Base-by-base conservation (phyloP, 1,140 invertebrate genomes). In the Drosophila nannoptera region DNA sequence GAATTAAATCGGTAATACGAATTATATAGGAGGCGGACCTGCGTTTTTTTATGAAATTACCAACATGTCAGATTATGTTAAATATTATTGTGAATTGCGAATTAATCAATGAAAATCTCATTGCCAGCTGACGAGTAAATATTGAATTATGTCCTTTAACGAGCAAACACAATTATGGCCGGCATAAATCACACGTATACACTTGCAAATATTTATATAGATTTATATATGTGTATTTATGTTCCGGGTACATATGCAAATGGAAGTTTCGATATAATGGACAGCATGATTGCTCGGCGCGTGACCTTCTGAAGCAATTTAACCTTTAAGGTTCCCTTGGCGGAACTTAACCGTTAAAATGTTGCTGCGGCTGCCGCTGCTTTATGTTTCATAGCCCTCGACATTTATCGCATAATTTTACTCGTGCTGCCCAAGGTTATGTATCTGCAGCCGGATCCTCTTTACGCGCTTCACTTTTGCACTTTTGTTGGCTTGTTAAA, bases 401-500 rank as follows among this genome's bases (percentile, higher is more conserved):
- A 36, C 61, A 12, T 61, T 66, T 65, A 78, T 62, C 58, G 73
- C 73, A 84, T 73, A 76, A 73, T 80, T 83, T 76, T 38, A 46
- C n/a, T 5, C 14, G n/a, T 46, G 32, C 22, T 73, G 52, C 59
- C 40, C 58, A 86, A 71, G 70, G 55, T 46, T 52, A 4, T 36
- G 31, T 33, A 12, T 33, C 32, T 11, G 63, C 16, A 60, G 50
- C 54, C 60, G 54, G 16, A 61, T 60, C 54, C 59, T 65, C 36
- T 32, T 52, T 75, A 53, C 43, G 38, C 67, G 38, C 67, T 74
- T 81, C 73, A 49, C 66, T 72, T 78, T 75, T 81, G 63, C 77
- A 77, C 70, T 77, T 75, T 77, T 53, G 62, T 73, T 75, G 50
- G 56, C 77, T 86, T 77, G 74, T 86, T 81, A 86, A 86, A 86